Evolutionary conservation across 2,797 vertebrate species (phyloP).

Genomic region (Calcarius lapponicus): DNA sequence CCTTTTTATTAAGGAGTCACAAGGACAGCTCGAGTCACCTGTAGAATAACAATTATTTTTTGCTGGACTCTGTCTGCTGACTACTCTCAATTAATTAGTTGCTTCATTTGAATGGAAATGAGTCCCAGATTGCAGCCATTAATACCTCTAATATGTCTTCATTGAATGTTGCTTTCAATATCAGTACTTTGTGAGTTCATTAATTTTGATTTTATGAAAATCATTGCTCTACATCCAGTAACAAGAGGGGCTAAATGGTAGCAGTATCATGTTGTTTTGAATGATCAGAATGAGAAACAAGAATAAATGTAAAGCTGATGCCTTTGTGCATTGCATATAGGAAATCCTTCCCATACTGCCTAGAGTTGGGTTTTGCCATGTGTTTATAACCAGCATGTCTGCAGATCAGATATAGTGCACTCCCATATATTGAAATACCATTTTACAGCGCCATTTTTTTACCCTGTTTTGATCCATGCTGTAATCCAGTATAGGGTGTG

Average conservation of each 20-base stretch:
- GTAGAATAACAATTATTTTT: neutral
- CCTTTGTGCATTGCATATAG: neutral
- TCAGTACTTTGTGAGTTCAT: neutral
- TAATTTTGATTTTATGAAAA: constrained; percentile 35
- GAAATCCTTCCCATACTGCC: constrained; percentile 5
- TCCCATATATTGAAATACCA: neutral
- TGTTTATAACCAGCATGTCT: constrained; percentile 27
- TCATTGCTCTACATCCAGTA: constrained; percentile 10
- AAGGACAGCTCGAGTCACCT: neutral
- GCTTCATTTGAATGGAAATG: constrained; percentile 53
- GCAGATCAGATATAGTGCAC: constrained; percentile 24
- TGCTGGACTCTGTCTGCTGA: constrained; percentile 17
- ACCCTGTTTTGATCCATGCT: neutral
- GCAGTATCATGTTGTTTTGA: neutral
- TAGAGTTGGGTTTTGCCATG: constrained; percentile 9
- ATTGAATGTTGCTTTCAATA: neutral
- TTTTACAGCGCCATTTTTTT: neutral
- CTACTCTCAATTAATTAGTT: constrained; percentile 28
- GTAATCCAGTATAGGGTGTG: neutral
- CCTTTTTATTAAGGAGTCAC: neutral
- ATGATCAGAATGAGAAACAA: neutral
- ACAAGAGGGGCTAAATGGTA: neutral
- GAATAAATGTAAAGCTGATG: neutral
- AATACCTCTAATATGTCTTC: neutral
- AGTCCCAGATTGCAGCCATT: neutral